These are phyloP conservation scores for Homarus gammarus DNA, from an alignment of 2,888 invertebrate species.

Conservation along the genomic window DNA sequence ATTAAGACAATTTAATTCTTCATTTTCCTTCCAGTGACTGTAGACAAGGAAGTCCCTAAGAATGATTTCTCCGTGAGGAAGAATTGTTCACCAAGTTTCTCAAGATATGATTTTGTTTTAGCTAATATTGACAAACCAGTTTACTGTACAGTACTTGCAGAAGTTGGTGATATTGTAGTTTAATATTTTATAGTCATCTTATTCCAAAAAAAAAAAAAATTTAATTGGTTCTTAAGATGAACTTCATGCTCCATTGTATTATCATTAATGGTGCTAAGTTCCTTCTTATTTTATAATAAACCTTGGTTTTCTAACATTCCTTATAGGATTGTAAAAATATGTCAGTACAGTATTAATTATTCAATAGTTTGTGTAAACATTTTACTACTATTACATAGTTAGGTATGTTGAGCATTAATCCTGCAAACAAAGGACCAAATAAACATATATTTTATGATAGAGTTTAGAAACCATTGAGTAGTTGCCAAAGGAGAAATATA, in stretches of 20 bases:
- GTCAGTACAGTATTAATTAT: not conserved
- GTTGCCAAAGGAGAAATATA: not conserved
- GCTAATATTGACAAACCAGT: not conserved
- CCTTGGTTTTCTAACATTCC: not conserved
- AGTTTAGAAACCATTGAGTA: not conserved
- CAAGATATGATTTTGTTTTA: not conserved
- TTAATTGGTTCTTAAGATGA: too few relatives aligned
- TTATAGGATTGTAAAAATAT: not conserved
- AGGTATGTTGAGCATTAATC: not conserved
- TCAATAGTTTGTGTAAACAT: not conserved
- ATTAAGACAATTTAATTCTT: not conserved
- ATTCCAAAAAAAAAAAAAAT: too few relatives aligned
- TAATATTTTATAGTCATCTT: too few relatives aligned
- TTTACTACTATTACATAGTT: not conserved
- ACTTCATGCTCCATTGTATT: not conserved
- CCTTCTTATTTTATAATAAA: not conserved
- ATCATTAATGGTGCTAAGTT: not conserved
- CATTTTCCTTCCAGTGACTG: not conserved
- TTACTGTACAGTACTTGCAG: too few relatives aligned
- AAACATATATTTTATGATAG: not conserved
- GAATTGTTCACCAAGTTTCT: not conserved
- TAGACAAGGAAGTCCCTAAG: not conserved
- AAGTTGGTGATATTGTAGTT: not conserved
- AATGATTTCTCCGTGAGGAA: not conserved
- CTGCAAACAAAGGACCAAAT: not conserved